A percentile compares a stretch with the other conserved stretches of the same genome.
phyloP scores from a whole-genome alignment of 2,888 invertebrate genomes.

The Myathropa florea region DNA sequence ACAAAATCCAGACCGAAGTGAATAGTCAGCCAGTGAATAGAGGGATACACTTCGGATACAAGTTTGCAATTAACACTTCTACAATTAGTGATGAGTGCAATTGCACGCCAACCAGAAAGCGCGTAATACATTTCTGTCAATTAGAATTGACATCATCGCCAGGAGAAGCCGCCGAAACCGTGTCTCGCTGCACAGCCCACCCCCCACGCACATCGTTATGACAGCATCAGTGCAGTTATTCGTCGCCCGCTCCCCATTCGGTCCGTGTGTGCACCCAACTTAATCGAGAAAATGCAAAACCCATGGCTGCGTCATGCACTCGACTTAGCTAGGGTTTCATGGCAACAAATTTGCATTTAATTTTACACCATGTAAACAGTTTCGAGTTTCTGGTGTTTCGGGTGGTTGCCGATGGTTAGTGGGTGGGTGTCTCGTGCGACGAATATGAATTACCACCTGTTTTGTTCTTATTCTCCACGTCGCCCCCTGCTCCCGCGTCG shows the following conservation, averaged over 20 bases:
- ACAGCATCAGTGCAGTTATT: constrained; percentile 29
- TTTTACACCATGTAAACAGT: constrained; percentile 23
- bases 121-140: neutral
- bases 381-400: neutral
- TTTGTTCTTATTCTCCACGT: neutral
- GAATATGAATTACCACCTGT: neutral
- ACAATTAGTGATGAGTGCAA: neutral
- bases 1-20: neutral
- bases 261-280: constrained; percentile 4
- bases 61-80: neutral
- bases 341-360: constrained; percentile 50
- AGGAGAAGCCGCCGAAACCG: neutral
- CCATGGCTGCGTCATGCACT: constrained; percentile 50
- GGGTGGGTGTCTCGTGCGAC: neutral
- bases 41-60: neutral
- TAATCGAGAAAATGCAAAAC: constrained; percentile 55
- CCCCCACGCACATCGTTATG: constrained; percentile 15
- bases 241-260: neutral
- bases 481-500: neutral
- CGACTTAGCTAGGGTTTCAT: constrained; percentile 44
- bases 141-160: constrained; percentile 35
- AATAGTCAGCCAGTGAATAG: neutral
- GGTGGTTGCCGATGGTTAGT: neutral
- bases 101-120: neutral
- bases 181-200: neutral